Evolutionary conservation across 1,140 invertebrate species (phyloP).

Genomic region (Grapholita molesta): DNA sequence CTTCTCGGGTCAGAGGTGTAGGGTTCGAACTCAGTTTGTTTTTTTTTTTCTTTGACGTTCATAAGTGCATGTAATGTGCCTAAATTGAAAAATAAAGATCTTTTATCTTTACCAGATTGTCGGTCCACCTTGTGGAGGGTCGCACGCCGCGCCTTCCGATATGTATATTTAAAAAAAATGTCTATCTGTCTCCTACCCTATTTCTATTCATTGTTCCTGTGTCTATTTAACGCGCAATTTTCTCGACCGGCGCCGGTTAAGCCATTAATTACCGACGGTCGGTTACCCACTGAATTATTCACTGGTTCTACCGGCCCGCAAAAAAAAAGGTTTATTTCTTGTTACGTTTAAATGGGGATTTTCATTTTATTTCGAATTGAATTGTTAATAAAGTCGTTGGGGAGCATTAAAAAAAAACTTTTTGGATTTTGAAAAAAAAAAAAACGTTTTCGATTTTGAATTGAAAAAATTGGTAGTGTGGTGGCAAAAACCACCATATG

Average conservation of each 20-base stretch:
- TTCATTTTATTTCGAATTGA: background rate
- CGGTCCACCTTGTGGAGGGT: too few species aligned
- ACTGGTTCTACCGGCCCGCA: background rate
- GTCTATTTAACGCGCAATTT: background rate
- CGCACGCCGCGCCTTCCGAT: too few species aligned
- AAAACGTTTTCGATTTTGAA: too few species aligned
- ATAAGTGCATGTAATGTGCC: too few species aligned
- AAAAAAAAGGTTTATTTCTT: background rate
- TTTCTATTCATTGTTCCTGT: background rate
- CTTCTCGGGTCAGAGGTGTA: too few species aligned
- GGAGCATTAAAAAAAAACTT: too few species aligned
- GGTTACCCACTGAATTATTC: background rate
- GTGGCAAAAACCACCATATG: too few species aligned
- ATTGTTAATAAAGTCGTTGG: background rate
- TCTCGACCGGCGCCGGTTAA: background rate
- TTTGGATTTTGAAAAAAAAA: background rate
- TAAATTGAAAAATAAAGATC: too few species aligned
- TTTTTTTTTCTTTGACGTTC: too few species aligned
- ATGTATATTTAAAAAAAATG: background rate
- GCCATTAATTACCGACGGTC: background rate
- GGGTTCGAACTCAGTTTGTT: too few species aligned
- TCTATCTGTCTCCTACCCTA: background rate
- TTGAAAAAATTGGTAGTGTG: too few species aligned
- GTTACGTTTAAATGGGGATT: background rate
- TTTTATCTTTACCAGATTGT: background rate